These are phyloP conservation scores for Hydrotaea cyrtoneurina DNA, from an alignment of 2,888 invertebrate species.

Conservation along the genomic window DNA sequence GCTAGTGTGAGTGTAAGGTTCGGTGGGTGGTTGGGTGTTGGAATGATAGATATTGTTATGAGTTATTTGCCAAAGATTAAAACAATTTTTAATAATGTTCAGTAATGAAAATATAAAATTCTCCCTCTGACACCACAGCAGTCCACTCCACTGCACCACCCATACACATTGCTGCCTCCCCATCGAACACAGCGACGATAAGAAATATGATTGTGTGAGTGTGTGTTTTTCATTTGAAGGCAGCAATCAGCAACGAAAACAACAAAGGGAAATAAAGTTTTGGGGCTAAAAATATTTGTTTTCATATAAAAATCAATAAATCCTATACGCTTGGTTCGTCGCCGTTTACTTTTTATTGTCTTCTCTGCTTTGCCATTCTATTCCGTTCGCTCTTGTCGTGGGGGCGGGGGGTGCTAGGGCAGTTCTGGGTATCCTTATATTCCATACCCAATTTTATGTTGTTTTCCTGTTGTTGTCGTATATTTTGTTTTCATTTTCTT, in stretches of 20 bases:
- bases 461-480: neutral
- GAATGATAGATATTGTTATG: constrained; percentile 46
- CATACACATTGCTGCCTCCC: neutral
- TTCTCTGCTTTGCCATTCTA: neutral
- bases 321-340: constrained; percentile 66
- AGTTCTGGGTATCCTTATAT: neutral
- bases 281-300: constrained; percentile 65
- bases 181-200: constrained; percentile 17
- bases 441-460: neutral
- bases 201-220: constrained; percentile 43
- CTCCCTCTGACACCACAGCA: neutral
- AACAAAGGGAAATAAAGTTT: constrained; percentile 54
- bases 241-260: constrained; percentile 45
- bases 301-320: constrained; percentile 77
- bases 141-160: no score
- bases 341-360: constrained; percentile 28
- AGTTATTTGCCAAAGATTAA: constrained; percentile 67
- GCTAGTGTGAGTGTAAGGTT: constrained; percentile 39
- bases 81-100: constrained; percentile 68
- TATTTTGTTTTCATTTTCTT: neutral
- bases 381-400: neutral
- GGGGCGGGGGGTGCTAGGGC: neutral
- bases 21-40: constrained; percentile 3
- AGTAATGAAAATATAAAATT: constrained; percentile 65
- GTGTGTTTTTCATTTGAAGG: neutral